A percentile compares a stretch with the other conserved stretches of the same genome.
Evolutionary conservation across 1,140 invertebrate species (phyloP).

Genomic region (Cydia fagiglandana): DNA sequence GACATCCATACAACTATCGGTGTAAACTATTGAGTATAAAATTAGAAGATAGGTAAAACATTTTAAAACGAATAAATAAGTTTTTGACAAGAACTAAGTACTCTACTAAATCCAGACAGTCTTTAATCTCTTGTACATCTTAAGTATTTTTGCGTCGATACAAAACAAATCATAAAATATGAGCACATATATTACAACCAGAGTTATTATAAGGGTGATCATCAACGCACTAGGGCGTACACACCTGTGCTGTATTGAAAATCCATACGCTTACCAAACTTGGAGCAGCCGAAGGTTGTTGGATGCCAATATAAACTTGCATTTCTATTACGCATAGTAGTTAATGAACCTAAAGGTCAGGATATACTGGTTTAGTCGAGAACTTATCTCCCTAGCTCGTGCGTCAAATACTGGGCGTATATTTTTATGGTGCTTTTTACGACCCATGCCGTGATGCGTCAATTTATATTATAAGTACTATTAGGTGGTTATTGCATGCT

Average conservation of each 20-base stretch:
- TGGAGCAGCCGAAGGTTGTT: no score
- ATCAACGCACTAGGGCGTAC: neutral
- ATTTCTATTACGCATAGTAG: neutral
- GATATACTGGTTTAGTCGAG: neutral
- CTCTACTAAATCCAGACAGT: no score
- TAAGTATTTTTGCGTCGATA: neutral
- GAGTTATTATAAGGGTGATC: neutral
- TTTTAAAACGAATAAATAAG: no score
- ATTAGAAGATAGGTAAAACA: no score
- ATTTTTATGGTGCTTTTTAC: neutral
- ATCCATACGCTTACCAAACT: neutral
- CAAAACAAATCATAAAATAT: neutral
- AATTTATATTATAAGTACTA: conserved; percentile 34
- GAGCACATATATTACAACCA: neutral
- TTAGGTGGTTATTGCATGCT: conserved; percentile 14
- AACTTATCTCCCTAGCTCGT: neutral
- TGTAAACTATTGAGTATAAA: no score
- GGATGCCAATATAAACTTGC: neutral
- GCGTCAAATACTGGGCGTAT: neutral
- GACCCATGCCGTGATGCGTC: conserved; percentile 5
- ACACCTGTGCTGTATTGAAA: no score
- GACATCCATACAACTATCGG: no score
- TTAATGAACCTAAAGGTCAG: neutral
- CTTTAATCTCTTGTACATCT: neutral
- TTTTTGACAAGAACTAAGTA: no score